Percentiles rank a stretch among this genome's conserved stretches.
phyloP scores from a whole-genome alignment of 1,140 invertebrate species.

The Danaus melanippus region DNA sequence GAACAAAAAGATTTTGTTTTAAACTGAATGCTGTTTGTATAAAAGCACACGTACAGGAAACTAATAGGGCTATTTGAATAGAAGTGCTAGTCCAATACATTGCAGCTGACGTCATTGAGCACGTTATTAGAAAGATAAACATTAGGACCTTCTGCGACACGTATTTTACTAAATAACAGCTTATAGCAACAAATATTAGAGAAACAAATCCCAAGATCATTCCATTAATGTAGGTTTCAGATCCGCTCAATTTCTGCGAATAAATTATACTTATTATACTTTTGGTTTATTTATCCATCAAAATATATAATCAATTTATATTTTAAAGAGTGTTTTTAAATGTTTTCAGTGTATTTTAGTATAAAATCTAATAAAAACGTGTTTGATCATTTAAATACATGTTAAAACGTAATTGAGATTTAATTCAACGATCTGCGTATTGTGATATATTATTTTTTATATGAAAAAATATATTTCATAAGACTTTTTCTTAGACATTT shows the following conservation, averaged over 20 bases:
- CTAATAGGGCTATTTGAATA: constrained; percentile 38
- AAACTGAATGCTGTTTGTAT: constrained; percentile 39
- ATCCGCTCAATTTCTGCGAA: constrained; percentile 37
- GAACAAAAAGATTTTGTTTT: constrained; percentile 38
- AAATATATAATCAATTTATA: no score
- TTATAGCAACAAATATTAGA: constrained; percentile 27
- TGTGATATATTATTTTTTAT: no score
- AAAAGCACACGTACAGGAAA: constrained; percentile 40
- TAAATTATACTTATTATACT: no score
- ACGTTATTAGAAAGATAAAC: constrained; percentile 27
- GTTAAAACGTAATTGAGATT: no score
- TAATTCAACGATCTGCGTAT: no score
- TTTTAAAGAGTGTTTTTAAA: no score
- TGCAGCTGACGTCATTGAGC: constrained; percentile 23
- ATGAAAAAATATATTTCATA: no score
- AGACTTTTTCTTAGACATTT: no score
- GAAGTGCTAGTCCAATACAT: constrained; percentile 36
- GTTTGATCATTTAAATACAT: no score
- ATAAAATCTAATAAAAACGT: no score
- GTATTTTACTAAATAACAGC: constrained; percentile 27
- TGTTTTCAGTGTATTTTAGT: no score
- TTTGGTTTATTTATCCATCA: no score
- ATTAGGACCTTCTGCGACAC: constrained; percentile 37
- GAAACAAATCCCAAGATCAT: constrained; percentile 37
- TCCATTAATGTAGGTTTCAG: constrained; percentile 43